A percentile compares a stretch with the other conserved stretches of the same genome.
Evolutionary conservation across 2,113 vertebrate genomes (phyloP).

Genomic region (Hiodon alosoides): DNA sequence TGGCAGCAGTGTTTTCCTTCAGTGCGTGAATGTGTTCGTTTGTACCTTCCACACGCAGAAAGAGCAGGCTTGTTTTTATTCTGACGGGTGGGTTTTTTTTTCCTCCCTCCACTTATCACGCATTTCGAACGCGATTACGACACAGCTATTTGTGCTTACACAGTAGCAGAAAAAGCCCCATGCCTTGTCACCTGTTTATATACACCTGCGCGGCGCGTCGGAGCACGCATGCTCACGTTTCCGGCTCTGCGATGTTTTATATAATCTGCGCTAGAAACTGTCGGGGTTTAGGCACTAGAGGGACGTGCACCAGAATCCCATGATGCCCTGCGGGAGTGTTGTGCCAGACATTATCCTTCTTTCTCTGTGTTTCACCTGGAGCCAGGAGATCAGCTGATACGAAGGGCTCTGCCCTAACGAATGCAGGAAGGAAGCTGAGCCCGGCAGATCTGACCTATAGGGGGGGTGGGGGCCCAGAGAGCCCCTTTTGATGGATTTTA

Average conservation of each 20-base stretch:
- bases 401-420: no score
- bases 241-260: background rate
- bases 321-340: background rate
- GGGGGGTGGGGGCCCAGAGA: background rate
- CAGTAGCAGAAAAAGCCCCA: background rate
- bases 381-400: background rate
- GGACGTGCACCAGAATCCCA: background rate
- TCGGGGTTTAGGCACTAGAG: no score
- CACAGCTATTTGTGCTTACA: background rate
- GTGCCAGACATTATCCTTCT: background rate
- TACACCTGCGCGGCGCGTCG: background rate
- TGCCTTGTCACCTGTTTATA: background rate
- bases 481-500: no score
- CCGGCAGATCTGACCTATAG: background rate
- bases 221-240: background rate
- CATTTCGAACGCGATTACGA: slow-evolving; percentile 4
- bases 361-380: background rate
- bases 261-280: background rate
- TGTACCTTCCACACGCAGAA: slow-evolving; percentile 75
- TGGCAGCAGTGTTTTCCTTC: slow-evolving; percentile 41
- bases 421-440: background rate
- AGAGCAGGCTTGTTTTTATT: slow-evolving; percentile 21
- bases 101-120: background rate
- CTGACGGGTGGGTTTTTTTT: background rate
- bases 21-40: slow-evolving; percentile 61